Evolutionary conservation across 2,113 vertebrate genomes (phyloP).

Genomic region (Fulmarus glacialis): DNA sequence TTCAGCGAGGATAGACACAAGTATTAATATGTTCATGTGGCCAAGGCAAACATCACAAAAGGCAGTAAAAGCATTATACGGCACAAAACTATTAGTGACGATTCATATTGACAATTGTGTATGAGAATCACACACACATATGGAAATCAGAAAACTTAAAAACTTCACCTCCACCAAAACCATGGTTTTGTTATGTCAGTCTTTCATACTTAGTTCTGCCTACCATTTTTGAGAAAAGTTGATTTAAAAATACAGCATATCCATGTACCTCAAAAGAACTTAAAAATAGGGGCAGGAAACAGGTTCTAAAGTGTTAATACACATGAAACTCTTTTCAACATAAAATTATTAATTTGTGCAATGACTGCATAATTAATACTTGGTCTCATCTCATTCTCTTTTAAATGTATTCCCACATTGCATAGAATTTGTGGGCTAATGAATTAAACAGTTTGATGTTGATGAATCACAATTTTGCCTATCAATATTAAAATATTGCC

Average conservation of each 20-base stretch:
- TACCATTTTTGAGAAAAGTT: background rate
- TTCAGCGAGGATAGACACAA: rapidly evolving
- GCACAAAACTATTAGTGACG: background rate
- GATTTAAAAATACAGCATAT: background rate
- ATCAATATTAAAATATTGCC: constrained; percentile 66
- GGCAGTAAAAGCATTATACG: background rate
- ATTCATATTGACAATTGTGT: rapidly evolving
- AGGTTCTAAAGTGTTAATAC: constrained; percentile 4
- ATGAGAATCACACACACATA: background rate
- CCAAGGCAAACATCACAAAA: background rate
- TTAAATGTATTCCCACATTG: constrained; percentile 50
- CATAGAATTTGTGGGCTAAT: constrained; percentile 36
- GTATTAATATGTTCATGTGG: rapidly evolving
- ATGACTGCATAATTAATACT: constrained; percentile 56
- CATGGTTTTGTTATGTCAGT: rapidly evolving
- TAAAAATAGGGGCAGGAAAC: background rate
- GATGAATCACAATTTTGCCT: constrained; percentile 55
- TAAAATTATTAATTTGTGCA: constrained; percentile 34
- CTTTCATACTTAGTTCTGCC: background rate
- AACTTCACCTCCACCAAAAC: background rate
- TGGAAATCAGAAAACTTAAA: background rate
- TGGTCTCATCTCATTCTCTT: constrained; percentile 36
- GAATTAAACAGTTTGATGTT: constrained; percentile 63
- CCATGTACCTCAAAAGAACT: background rate
- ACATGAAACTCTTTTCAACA: background rate